Percentiles rank a stretch among this genome's conserved stretches.
phyloP scores from a whole-genome alignment of 2,888 invertebrate genomes.

The Lepetodrilus schrolli region DNA sequence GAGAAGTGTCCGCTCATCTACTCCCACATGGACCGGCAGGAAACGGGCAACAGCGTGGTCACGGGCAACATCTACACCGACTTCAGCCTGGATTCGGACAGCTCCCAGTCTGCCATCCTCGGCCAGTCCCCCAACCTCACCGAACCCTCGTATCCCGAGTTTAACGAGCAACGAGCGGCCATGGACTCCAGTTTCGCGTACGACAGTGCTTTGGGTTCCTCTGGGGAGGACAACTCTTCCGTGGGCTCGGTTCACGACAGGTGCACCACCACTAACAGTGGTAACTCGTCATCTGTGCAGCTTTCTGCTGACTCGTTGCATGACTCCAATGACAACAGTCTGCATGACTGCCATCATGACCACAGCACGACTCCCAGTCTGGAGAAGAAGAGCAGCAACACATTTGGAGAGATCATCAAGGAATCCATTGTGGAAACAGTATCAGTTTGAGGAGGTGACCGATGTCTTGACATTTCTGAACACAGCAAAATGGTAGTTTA shows the following conservation, averaged over 20 bases:
- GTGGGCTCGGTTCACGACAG: background rate
- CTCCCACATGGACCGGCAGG: constrained; percentile 59
- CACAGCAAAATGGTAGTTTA: background rate
- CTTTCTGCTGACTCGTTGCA: constrained; percentile 5
- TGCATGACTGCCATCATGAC: constrained; percentile 34
- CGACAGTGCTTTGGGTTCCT: background rate
- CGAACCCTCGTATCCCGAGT: constrained; percentile 31
- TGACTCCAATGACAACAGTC: background rate
- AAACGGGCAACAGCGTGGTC: background rate
- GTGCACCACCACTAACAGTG: background rate
- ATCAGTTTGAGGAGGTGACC: constrained; percentile 78
- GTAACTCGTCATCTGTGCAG: background rate
- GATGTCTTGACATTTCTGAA: background rate
- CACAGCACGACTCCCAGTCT: constrained; percentile 28
- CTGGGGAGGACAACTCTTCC: background rate
- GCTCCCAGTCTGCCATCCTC: constrained; percentile 23
- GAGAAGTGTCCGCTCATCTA: constrained; percentile 68
- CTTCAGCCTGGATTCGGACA: constrained; percentile 14
- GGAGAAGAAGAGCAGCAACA: constrained; percentile 70
- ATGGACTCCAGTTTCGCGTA: constrained; percentile 5
- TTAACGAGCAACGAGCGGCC: background rate
- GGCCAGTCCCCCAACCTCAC: constrained; percentile 32
- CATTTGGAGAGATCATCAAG: constrained; percentile 93
- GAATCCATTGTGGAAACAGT: constrained; percentile 94
- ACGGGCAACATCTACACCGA: constrained; percentile 2